Percentiles rank a stretch among this genome's conserved stretches.
phyloP scores from a whole-genome alignment of 2,888 invertebrate species.

The Gandaritis pyraliata region DNA sequence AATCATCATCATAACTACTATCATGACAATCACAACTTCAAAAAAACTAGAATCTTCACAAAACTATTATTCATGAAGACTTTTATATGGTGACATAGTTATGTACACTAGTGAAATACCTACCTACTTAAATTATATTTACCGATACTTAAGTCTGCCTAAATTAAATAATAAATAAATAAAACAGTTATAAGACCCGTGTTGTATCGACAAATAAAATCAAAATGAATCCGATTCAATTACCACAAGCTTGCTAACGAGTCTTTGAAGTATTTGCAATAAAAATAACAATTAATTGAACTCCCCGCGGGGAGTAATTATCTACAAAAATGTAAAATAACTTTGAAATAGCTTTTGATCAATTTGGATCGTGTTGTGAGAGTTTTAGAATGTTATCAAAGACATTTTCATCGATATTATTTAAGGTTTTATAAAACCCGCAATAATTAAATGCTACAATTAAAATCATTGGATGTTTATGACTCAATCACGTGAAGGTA shows the following conservation, averaged over 20 bases:
- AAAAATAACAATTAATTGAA: conserved; percentile 44
- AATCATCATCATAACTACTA: too few relatives aligned
- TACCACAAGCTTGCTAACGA: conserved; percentile 12
- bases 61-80: too few relatives aligned
- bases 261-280: conserved; percentile 47
- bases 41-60: too few relatives aligned
- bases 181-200: neutral
- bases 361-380: conserved; percentile 13
- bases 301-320: conserved; percentile 50
- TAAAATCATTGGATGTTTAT: too few relatives aligned
- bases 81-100: too few relatives aligned
- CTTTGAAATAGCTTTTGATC: neutral
- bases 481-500: too few relatives aligned
- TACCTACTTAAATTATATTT: too few relatives aligned
- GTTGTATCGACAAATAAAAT: conserved; percentile 2
- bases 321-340: conserved; percentile 15
- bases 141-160: too few relatives aligned
- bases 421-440: too few relatives aligned
- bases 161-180: too few relatives aligned
- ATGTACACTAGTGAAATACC: too few relatives aligned
- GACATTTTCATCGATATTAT: neutral
- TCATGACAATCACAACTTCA: neutral
- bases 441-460: too few relatives aligned
- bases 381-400: neutral
- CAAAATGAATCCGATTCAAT: conserved; percentile 27